Base-by-base conservation (phyloP, 1,140 invertebrate species). In the Heterodera carotae region DNA sequence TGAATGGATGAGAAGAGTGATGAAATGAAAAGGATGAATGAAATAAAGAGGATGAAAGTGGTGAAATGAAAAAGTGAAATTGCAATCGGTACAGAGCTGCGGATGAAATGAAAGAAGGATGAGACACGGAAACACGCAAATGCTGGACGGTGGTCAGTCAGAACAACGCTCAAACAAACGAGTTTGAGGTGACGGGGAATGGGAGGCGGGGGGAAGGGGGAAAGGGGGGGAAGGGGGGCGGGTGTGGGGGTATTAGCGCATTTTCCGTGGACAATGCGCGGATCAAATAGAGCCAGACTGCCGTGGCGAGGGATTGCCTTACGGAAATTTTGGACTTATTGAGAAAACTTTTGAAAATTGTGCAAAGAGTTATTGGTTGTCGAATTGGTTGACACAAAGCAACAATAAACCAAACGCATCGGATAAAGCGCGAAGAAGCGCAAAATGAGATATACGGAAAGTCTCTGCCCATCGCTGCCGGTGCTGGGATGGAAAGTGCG, bases 201-300 rank as follows among this genome's bases (percentile, higher is more conserved):
- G 4, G 3, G 59, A 6, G 10, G 27, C 12, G 62, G 3, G n/a
- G 27, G 62, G 27, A 29, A 4, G 4, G 4, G 3, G 59, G 22
- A 18, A 6, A 18, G 10, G 27, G 62, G 12, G 33, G 62, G 62
- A 31, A 5, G 6, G 6, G 5, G 29, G 62, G 33, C 8, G 27
- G 22, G 62, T 7, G 62, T 7, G 33, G 12, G 29, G 62, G 62
- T 31, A 34, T 29, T 31, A 34, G 62, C 27, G 27, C 62, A 34
- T 66, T 66, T 66, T 25, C 62, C 5, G 62, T 66, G 62, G 62
- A 66, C 62, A 66, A 66, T 66, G 62, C 62, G 62, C 62, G 48
- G 48, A 56, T 56, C 12, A 56, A 56, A 56, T 22, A 56, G 48
- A 56, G 48, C 48, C 48, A 56, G 48, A 56, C 48, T 43, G 39